These are phyloP conservation scores for Dorcus parallelipipedus DNA, from an alignment of 2,888 invertebrate genomes.

Conservation along the genomic window DNA sequence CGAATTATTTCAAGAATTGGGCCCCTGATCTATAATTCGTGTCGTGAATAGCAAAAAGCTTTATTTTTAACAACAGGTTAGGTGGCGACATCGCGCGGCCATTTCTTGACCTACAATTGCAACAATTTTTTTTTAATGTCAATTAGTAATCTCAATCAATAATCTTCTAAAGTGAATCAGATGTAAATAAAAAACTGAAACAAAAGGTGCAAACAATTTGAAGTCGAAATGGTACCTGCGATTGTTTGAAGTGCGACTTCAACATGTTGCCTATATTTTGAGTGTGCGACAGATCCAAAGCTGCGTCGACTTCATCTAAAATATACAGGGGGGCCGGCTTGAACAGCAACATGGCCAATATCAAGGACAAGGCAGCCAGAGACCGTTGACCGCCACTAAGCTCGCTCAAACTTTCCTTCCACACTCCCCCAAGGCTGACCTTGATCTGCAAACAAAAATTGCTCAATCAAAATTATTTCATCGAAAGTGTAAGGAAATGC, in stretches of 20 bases:
- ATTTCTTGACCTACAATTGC: no score
- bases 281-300: conserved; percentile 95
- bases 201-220: background rate
- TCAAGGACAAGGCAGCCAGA: conserved; percentile 91
- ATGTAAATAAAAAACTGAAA: background rate
- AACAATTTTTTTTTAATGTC: no score
- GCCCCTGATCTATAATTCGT: no score
- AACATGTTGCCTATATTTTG: conserved; percentile 98
- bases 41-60: no score
- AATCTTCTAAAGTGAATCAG: no score
- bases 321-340: conserved; percentile 98
- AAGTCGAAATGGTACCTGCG: conserved; percentile 58
- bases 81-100: no score
- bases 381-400: conserved; percentile 96
- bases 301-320: conserved; percentile 98
- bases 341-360: conserved; percentile 93
- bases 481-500: background rate
- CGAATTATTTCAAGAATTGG: no score
- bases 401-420: conserved; percentile 96
- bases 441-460: conserved; percentile 54
- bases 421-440: conserved; percentile 87
- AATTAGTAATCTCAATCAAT: no score
- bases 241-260: conserved; percentile 81
- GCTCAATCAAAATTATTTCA: background rate
- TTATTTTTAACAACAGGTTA: no score